Evolutionary conservation across 2,113 vertebrate genomes (phyloP), one percentile per base, ranked within the genome.

Genomic region (Empidonax traillii): DNA sequence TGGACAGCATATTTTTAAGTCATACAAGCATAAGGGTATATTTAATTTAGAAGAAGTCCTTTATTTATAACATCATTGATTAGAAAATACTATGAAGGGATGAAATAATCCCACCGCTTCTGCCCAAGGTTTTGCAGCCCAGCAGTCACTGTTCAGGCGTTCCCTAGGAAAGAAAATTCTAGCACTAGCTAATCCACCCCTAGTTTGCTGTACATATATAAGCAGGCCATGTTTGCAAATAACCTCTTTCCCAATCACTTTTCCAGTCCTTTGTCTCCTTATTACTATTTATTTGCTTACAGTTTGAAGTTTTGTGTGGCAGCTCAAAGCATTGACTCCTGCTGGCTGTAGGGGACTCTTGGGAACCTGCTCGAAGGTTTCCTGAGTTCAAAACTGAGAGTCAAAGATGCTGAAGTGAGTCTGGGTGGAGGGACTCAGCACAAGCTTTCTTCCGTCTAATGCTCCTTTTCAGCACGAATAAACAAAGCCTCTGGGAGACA

Each of bases 401-500:
- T 66, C 73, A 88, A 76, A 87, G 77, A 71, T 56, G 37, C 87
- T 75, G 43, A 51, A 93, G 22, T 47, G 61, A 87, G 66, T 80
- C 31, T 92, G 68, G 79, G 41, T 37, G 31, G 67, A 87, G 78
- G 23, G 85, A 74, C 56, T 81, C 24, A 3, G 61, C 92, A 93
- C 78, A 92, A 91, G 23, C 63, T 68, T 66, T 94, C 12, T 74
- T 80, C 63, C 76, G 39, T 41, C 85, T 63, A 55, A 55, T 93
- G 53, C 44, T 58, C 56, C 91, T 97, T 89, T 96, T 74, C 79
- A 71, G 51, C 67, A 46, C 83, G 85, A 85, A 73, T 91, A 69
- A 89, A 62, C 89, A 90, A 28, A 69, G 55, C 13, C 16, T 85
- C 31, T 85, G n/a, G 31, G 74, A 79, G 49, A 66, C 37, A 85